phyloP scores from a whole-genome alignment of 2,797 vertebrate genomes.

The Choloepus didactylus region DNA sequence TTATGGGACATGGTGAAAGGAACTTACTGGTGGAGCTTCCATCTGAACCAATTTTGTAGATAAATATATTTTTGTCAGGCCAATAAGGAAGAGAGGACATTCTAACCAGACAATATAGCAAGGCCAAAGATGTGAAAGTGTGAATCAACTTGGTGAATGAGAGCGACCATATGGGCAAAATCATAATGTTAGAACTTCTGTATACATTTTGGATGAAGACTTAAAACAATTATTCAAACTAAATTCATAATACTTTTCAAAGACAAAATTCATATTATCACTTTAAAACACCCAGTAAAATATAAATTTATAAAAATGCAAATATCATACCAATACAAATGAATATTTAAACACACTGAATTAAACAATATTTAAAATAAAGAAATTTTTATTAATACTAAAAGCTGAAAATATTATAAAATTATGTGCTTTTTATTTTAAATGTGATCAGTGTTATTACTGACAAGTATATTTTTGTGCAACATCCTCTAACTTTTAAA shows the following conservation, averaged over 20 bases:
- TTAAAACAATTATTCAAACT: not conserved
- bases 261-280: not conserved
- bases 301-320: not conserved
- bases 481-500: not conserved
- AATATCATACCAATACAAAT: not conserved
- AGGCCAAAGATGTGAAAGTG: not conserved
- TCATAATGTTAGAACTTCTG: not conserved
- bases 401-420: not conserved
- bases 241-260: not conserved
- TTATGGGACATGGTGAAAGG: no score
- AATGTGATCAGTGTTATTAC: not conserved
- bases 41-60: no score
- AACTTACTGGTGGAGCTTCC: no score
- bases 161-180: not conserved
- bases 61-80: no score
- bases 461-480: not conserved
- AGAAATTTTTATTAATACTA: not conserved
- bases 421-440: slow-evolving; percentile 2
- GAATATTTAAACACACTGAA: not conserved
- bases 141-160: not conserved
- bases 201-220: not conserved
- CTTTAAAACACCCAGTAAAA: not conserved
- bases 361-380: not conserved
- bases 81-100: not conserved
- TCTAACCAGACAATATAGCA: not conserved